Evolutionary conservation across 2,113 vertebrate genomes (phyloP), one percentile per base, ranked within the genome.

Genomic region (Rutilus rutilus): DNA sequence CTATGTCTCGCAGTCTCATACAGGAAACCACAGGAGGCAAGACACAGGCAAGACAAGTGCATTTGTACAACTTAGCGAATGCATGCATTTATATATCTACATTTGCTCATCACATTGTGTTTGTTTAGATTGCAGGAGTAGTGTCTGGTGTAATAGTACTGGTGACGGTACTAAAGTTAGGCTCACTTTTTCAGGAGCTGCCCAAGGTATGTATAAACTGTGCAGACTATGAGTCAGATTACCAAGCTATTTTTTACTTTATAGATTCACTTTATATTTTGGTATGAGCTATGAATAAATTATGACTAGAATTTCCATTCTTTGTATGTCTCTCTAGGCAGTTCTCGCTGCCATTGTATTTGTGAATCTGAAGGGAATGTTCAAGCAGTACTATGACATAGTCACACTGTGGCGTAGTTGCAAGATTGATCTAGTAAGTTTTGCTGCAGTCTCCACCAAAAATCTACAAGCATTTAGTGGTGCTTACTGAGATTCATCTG

Each of bases 1-100:
- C 98, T 74, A 98, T 99, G 97, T 99, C 98, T 0, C 95, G 97
- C 57, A 98, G 96, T 89, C 94, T 99, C 71, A 95, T 99, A 19
- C 97, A 99, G 89, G 97, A 99, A 86, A 95, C 93, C 85, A 96
- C 98, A 0, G 98, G 98, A n/a, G 97, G 97, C n/a, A 97, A 97
- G 92, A 98, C 97, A 60, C 95, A 95, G 91, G 95, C 93, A 64
- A 90, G 88, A 83, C 14, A 78, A 8, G 45, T 9, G 62, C 23
- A 77, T 27, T 67, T n/a, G 11, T 33, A 52, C 9, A 84, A 74
- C 19, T 62, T n/a, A 36, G 25, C 45, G 87, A 94, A 80, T 57
- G 71, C 11, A 69, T 27, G 10, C 52, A 33, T 30, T 54, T 77
- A 65, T 45, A 25, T 5, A 74, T 86, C 10, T 59, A 54, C 12